Percentiles rank a stretch among this genome's conserved stretches.
These are phyloP conservation scores for Phrynosoma platyrhinos DNA, from an alignment of 2,113 vertebrate genomes.

Conservation along the genomic window DNA sequence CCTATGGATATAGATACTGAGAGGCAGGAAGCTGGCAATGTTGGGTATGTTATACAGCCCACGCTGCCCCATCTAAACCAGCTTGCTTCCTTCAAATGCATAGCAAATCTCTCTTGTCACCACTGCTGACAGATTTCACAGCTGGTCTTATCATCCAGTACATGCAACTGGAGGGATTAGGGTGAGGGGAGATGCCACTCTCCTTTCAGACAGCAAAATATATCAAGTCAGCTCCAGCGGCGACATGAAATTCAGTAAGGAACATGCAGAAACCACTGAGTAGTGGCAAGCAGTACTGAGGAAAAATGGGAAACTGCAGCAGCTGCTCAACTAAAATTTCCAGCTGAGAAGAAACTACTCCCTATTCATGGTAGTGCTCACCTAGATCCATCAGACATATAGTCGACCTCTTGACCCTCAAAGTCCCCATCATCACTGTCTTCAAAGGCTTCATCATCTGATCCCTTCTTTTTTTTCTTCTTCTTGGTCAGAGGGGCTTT, in stretches of 20 bases:
- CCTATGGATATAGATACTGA: background rate
- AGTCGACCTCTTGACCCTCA: slow-evolving; percentile 92
- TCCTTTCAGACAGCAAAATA: no score
- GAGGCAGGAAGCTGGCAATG: background rate
- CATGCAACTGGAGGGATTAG: no score
- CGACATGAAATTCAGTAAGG: rapidly evolving
- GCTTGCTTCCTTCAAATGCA: no score
- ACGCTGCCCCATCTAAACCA: background rate
- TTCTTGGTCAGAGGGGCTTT: slow-evolving; percentile 61
- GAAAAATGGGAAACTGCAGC: background rate
- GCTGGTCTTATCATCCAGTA: no score
- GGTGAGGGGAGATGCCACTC: no score
- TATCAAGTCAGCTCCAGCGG: background rate
- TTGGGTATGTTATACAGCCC: no score
- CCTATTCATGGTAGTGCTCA: slow-evolving; percentile 43
- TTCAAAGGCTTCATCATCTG: slow-evolving; percentile 84
- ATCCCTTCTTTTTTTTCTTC: slow-evolving; percentile 83
- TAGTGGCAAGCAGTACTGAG: background rate
- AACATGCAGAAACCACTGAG: background rate
- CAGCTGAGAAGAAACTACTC: background rate
- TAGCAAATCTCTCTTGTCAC: no score
- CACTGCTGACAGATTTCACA: no score
- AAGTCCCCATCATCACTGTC: slow-evolving; percentile 93
- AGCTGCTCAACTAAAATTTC: background rate
- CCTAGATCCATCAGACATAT: slow-evolving; percentile 94